Base-by-base conservation (phyloP, 2,888 invertebrate genomes). In the Listrodromus nycthemerus region DNA sequence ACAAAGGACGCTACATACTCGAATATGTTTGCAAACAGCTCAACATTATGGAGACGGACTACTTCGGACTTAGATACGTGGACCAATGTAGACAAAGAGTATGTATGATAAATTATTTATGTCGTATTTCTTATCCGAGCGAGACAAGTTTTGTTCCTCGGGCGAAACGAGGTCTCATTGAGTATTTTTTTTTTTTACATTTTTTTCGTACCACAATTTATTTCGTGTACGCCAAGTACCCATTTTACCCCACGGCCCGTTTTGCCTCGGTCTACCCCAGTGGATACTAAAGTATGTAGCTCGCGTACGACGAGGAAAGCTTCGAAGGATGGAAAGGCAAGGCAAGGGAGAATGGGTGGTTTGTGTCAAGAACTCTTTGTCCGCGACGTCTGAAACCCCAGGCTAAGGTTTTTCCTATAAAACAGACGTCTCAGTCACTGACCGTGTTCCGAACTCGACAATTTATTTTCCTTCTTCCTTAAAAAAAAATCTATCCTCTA, bases 31-130 rank as follows among this genome's bases (percentile, higher is more conserved):
- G 98, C 94, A 96, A 97, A 92, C 97, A 98, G 93, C 95, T 98
- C 89, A 97, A 98, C 94, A 96, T 99, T 87, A 95, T 97, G 85
- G 98, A 98, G 94, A 98, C 97, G 91, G 98, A 99, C 94, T 98
- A 98, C 94, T 98, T 99, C 94, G 98, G 98, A 13, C 95, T 98
- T 86, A 96, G 98, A 86, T 98, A 97, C 95, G 98, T 98, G 87
- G 98, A 98, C 94, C 95, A 96, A 82, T 96, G 96, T 89, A 97
- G 97, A 88, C 98, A 98, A 94, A 95, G 98, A 95, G 98, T 98
- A 94, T 95, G 95, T 92, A 58, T 5, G 33, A 30, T 33, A 30
- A 13, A 27, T 63, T 65, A 19, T 65, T 8, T 37, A 65, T 52
- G 2, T 52, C 63, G 37, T 41, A 41, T 76, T 55, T 67, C 30